Evolutionary conservation across 2,888 invertebrate species (phyloP).

Genomic region (Tetramorium bicarinatum): DNA sequence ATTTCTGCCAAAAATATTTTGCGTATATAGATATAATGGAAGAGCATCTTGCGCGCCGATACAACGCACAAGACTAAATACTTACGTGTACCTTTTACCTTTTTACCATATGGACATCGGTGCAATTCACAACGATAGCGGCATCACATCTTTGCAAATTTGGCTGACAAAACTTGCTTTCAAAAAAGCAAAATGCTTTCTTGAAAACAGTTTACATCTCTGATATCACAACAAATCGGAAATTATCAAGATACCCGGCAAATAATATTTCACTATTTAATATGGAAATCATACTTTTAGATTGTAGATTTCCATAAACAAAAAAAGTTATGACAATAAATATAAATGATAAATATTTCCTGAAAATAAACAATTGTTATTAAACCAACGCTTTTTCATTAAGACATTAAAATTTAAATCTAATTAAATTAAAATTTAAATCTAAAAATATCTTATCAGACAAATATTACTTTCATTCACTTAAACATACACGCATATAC

Average conservation of each 20-base stretch:
- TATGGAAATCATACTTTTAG: background rate
- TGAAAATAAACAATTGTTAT: slow-evolving; percentile 3
- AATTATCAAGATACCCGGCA: background rate
- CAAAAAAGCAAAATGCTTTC: slow-evolving; percentile 41
- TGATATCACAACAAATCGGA: background rate
- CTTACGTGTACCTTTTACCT: slow-evolving; percentile 84
- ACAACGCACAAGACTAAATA: slow-evolving; percentile 87
- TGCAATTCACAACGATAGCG: background rate
- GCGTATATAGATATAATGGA: slow-evolving; percentile 58
- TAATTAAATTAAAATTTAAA: background rate
- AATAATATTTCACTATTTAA: background rate
- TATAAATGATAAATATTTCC: background rate
- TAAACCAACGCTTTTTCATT: background rate
- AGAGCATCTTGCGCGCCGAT: slow-evolving; percentile 87
- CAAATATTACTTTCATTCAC: background rate
- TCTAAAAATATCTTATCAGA: background rate
- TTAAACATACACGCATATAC: background rate
- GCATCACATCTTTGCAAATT: slow-evolving; percentile 4
- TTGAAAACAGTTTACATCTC: slow-evolving; percentile 25
- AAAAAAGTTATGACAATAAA: background rate
- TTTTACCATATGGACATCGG: background rate
- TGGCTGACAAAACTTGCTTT: background rate
- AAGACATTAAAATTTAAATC: too few relatives aligned
- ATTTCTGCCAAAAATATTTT: slow-evolving; percentile 36
- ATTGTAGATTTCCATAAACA: slow-evolving; percentile 1